Base-by-base conservation (phyloP, 2,113 vertebrate genomes). In the Psephotus haematonotus region DNA sequence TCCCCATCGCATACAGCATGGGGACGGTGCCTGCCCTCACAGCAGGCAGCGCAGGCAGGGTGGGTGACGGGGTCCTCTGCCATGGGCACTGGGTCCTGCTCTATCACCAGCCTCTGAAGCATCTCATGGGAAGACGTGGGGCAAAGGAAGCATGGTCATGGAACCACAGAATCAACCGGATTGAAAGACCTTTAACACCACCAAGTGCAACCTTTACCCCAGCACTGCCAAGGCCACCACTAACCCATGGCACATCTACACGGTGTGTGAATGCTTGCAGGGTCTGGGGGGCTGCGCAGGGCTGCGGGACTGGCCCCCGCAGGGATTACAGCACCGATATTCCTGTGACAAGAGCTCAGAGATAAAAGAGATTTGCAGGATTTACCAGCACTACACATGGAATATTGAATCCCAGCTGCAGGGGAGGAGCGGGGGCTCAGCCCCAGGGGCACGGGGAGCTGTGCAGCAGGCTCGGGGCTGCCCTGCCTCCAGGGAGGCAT, bases 341-440 rank as follows among this genome's bases (percentile, higher is more conserved):
- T 91, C 91, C 68, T 81, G 91, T 65, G 84, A 88, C 94, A 79
- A 77, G 64, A 86, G 92, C 95, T 94, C 93, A 94, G 88, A 93
- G 96, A 94, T 82, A 90, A 83, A 69, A 97, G 72, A 95, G 96
- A 94, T 97, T 94, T 95, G 33, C 69, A n/a, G 95, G 95, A 95
- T 93, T 97, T 96, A 78, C 22, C 91, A 88, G 96, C 91, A 81
- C 93, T 88, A 92, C 82, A 94, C 95, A 95, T 86, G 35, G 86
- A 94, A 88, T 95, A 93, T 90, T 93, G 92, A 93, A 97, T 94
- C 93, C 86, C 84, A 95, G 91, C 91, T 84, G 92, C 80, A 63
- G 69, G 76, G 94, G 86, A 88, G 84, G 55, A 57, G 75, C 0
- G 4, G 84, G 72, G 95, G 70, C 64, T 84, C 6, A 2, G 79